Percentiles rank a stretch among this genome's conserved stretches.
phyloP scores from a whole-genome alignment of 1,140 invertebrate species.

The Carposina sasakii region DNA sequence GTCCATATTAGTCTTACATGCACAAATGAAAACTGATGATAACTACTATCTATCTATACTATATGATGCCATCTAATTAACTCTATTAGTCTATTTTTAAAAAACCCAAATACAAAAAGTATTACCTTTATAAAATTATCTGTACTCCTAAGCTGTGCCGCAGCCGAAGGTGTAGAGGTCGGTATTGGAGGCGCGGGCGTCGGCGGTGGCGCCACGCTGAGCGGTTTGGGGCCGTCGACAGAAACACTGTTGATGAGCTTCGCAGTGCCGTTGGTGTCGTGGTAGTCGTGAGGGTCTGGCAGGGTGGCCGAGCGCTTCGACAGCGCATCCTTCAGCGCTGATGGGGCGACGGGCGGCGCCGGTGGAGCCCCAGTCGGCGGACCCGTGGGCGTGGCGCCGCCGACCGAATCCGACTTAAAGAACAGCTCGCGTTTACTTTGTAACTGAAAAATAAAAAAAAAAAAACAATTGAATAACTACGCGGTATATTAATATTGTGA shows the following conservation, averaged over 20 bases:
- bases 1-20: too few relatives aligned
- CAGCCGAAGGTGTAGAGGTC: slow-evolving; percentile 44
- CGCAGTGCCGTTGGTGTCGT: slow-evolving; percentile 52
- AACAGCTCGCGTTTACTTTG: slow-evolving; percentile 85
- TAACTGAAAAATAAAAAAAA: slow-evolving; percentile 74
- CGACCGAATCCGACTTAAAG: slow-evolving; percentile 76
- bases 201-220: slow-evolving; percentile 61
- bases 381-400: slow-evolving; percentile 50
- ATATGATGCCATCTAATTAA: too few relatives aligned
- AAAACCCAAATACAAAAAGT: slow-evolving; percentile 23
- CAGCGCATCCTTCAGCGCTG: slow-evolving; percentile 57
- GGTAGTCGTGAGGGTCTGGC: slow-evolving; percentile 53
- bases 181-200: slow-evolving; percentile 61
- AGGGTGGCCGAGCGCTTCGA: slow-evolving; percentile 58
- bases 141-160: slow-evolving; percentile 54
- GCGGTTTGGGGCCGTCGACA: slow-evolving; percentile 65
- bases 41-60: too few relatives aligned
- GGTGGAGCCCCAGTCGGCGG: slow-evolving; percentile 53
- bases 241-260: slow-evolving; percentile 60
- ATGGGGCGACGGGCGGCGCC: slow-evolving; percentile 48
- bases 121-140: slow-evolving; percentile 62
- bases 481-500: too few relatives aligned
- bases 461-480: too few relatives aligned
- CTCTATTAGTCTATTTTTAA: too few relatives aligned
- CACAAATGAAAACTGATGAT: too few relatives aligned